Percentiles rank a stretch among this genome's conserved stretches.
phyloP scores from a whole-genome alignment of 2,888 invertebrate species.

The Neria commutata region DNA sequence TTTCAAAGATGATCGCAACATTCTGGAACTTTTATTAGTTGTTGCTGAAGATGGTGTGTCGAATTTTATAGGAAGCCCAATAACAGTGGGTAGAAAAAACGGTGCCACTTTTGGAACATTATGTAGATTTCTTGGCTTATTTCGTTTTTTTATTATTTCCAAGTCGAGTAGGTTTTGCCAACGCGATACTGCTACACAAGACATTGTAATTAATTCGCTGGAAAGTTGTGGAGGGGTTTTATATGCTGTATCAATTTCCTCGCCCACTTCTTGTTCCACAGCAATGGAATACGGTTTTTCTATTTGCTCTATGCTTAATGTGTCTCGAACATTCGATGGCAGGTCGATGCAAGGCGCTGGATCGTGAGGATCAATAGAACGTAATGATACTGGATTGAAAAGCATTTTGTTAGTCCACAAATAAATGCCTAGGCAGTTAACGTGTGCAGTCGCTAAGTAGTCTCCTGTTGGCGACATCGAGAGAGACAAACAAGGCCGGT shows the following conservation, averaged over 20 bases:
- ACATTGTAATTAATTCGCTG: constrained; percentile 78
- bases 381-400: constrained; percentile 80
- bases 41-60: constrained; percentile 65
- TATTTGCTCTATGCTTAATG: constrained; percentile 52
- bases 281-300: constrained; percentile 52
- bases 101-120: constrained; percentile 88
- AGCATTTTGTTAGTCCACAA: constrained; percentile 92
- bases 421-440: constrained; percentile 86
- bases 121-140: constrained; percentile 86
- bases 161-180: constrained; percentile 91
- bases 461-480: constrained; percentile 91
- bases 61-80: constrained; percentile 82
- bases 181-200: constrained; percentile 81
- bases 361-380: constrained; percentile 68
- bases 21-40: constrained; percentile 59
- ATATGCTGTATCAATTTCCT: constrained; percentile 58
- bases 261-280: constrained; percentile 44
- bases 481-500: constrained; percentile 82
- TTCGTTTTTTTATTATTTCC: constrained; percentile 83
- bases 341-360: constrained; percentile 65
- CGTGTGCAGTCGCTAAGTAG: constrained; percentile 87
- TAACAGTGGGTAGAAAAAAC: constrained; percentile 92
- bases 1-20: constrained; percentile 67
- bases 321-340: constrained; percentile 59
- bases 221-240: constrained; percentile 62